Evolutionary conservation across 2,888 invertebrate species (phyloP).

Genomic region (Sthenelais limicola): DNA sequence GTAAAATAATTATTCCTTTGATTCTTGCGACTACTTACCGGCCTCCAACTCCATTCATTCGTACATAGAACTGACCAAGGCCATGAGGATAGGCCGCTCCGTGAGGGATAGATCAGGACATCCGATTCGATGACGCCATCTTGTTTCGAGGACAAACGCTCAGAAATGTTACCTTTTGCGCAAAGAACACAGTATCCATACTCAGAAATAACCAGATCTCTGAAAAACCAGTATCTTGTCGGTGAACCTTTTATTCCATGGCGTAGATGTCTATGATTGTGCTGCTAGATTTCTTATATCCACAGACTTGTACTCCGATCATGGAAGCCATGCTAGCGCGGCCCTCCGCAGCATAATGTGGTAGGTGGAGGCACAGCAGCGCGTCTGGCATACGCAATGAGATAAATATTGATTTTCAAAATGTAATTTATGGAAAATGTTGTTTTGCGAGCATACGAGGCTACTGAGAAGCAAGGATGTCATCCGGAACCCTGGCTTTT

Average conservation of each 20-base stretch:
- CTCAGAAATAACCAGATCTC: constrained; percentile 18
- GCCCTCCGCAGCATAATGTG: constrained; percentile 38
- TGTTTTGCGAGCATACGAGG: constrained; percentile 32
- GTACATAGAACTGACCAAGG: constrained; percentile 26
- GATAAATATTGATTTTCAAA: constrained; percentile 39
- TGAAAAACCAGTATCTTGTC: constrained; percentile 8
- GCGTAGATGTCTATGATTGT: constrained; percentile 14
- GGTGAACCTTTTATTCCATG: constrained; percentile 20
- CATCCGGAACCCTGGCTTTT: too few relatives aligned
- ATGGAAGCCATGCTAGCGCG: constrained; percentile 25
- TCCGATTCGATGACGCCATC: constrained; percentile 26
- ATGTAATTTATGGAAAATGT: constrained; percentile 32
- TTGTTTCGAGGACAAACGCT: constrained; percentile 27
- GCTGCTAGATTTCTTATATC: constrained; percentile 23
- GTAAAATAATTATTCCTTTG: too few relatives aligned
- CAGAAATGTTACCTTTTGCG: constrained; percentile 17
- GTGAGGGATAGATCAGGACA: constrained; percentile 25
- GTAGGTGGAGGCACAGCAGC: constrained; percentile 12
- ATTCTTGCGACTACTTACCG: constrained; percentile 36
- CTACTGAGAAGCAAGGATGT: too few relatives aligned
- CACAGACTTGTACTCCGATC: constrained; percentile 26
- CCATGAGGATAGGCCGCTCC: constrained; percentile 15
- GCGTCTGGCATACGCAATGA: constrained; percentile 39
- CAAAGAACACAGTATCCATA: constrained; percentile 20
- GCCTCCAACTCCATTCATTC: constrained; percentile 34